Conservation (phyloP, 2,113 vertebrate species). For the Myiozetetes cayanensis region DNA sequence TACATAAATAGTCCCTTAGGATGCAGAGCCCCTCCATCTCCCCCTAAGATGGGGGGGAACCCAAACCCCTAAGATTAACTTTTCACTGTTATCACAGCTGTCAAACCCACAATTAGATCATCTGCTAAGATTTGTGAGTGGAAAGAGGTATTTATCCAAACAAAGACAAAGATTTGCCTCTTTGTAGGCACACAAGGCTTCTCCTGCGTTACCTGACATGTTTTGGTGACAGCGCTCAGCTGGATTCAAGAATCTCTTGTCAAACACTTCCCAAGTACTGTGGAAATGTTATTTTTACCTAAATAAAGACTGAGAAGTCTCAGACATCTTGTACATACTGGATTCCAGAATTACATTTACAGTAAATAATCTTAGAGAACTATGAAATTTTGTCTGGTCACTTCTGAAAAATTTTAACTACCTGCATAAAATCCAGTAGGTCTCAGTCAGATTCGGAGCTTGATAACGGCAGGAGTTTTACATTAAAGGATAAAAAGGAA, state of each 20-base stretch:
- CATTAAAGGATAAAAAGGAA: background rate
- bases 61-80: background rate
- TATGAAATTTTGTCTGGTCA: no score
- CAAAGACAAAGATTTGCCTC: background rate
- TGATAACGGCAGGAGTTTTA: background rate
- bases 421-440: background rate
- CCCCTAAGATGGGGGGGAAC: fast-evolving
- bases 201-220: background rate
- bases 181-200: background rate
- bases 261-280: background rate
- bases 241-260: background rate
- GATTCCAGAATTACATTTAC: background rate
- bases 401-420: background rate
- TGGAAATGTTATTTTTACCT: background rate
- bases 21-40: fast-evolving
- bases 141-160: background rate
- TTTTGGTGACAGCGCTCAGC: fast-evolving
- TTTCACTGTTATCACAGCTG: background rate
- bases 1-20: background rate
- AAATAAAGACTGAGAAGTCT: background rate
- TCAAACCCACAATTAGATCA: background rate
- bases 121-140: background rate
- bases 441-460: background rate
- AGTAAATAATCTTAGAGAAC: background rate
- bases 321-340: background rate